A percentile compares a stretch with the other conserved stretches of the same genome.
phyloP scores from a whole-genome alignment of 2,797 vertebrate species.

The Bradypodion ventrale region DNA sequence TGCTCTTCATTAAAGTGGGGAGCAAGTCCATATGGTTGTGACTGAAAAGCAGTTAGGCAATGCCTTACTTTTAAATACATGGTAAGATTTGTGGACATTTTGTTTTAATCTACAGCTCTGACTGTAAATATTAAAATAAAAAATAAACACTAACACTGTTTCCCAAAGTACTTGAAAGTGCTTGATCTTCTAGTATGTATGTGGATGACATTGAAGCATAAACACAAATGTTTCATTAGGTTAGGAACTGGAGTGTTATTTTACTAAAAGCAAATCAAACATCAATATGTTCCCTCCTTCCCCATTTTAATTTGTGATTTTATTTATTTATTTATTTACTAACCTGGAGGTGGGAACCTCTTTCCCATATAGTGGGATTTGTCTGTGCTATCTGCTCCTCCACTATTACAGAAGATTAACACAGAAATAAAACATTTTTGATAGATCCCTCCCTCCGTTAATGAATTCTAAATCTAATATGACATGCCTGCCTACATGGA shows the following conservation, averaged over 20 bases:
- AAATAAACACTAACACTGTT: slow-evolving; percentile 5
- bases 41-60: slow-evolving; percentile 49
- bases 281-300: background rate
- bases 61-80: slow-evolving; percentile 20
- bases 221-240: slow-evolving; percentile 22
- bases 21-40: slow-evolving; percentile 42
- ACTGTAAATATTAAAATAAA: slow-evolving; percentile 45
- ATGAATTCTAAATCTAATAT: too few species aligned
- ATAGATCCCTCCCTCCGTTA: background rate
- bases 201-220: slow-evolving; percentile 19
- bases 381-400: background rate
- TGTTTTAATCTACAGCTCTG: slow-evolving; percentile 34
- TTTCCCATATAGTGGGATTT: background rate
- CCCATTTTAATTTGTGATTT: slow-evolving; percentile 43
- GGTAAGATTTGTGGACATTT: slow-evolving; percentile 9
- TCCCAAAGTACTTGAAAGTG: slow-evolving; percentile 37
- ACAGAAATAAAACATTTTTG: background rate
- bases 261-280: slow-evolving; percentile 41
- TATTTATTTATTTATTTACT: too few species aligned
- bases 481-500: too few species aligned
- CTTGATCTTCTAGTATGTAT: slow-evolving; percentile 15
- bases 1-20: slow-evolving; percentile 50
- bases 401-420: background rate
- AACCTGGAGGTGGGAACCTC: background rate
- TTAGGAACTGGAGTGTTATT: slow-evolving; percentile 49